phyloP scores from a whole-genome alignment of 2,113 vertebrate genomes.

The Syrrhaptes paradoxus region DNA sequence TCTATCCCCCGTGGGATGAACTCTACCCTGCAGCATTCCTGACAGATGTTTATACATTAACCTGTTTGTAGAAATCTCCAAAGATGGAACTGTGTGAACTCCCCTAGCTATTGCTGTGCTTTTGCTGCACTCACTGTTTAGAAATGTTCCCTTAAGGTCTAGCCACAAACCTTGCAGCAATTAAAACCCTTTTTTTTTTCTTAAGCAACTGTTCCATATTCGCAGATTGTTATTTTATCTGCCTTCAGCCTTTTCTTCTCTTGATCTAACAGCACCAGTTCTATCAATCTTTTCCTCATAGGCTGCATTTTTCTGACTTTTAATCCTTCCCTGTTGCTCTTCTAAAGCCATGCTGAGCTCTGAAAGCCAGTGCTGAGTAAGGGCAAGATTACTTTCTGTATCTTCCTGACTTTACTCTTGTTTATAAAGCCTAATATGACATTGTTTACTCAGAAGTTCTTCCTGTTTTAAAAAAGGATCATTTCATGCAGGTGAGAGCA shows the following conservation, averaged over 20 bases:
- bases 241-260: background rate
- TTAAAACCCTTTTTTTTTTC: background rate
- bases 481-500: background rate
- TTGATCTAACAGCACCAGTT: background rate
- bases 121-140: background rate
- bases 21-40: background rate
- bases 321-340: background rate
- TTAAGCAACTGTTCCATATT: background rate
- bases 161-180: background rate
- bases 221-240: background rate
- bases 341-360: background rate
- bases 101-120: background rate
- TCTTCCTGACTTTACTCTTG: background rate
- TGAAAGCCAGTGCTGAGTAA: background rate
- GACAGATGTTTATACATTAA: background rate
- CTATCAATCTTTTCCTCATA: background rate
- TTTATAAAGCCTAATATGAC: background rate
- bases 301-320: background rate
- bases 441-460: background rate
- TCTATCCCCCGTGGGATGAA: background rate
- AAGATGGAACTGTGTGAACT: background rate
- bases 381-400: background rate
- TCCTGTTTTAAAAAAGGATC: conserved; percentile 1
- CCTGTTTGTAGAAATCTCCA: background rate
- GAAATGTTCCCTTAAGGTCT: background rate